Percentiles rank a stretch among this genome's conserved stretches.
phyloP scores from a whole-genome alignment of 2,888 invertebrate species.

The Leistus spinibarbis region DNA sequence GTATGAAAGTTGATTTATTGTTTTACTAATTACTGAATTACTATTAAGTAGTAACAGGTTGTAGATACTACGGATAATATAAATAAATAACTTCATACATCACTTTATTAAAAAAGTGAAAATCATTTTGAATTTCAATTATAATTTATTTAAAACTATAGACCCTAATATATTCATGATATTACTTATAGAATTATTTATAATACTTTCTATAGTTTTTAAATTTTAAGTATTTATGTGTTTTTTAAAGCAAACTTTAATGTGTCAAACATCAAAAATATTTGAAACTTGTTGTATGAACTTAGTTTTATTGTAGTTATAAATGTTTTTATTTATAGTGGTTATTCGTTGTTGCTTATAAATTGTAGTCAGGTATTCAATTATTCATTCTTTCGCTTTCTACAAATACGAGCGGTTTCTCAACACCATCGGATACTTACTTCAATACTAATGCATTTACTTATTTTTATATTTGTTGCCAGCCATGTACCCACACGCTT shows the following conservation, averaged over 20 bases:
- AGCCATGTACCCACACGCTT: background rate
- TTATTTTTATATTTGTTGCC: background rate
- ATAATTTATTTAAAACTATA: background rate
- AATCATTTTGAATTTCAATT: background rate
- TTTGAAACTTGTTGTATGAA: background rate
- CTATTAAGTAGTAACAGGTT: background rate
- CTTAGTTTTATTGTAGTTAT: background rate
- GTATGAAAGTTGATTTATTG: background rate
- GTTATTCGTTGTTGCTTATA: background rate
- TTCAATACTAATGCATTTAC: conserved; percentile 1
- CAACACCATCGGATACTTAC: conserved; percentile 35
- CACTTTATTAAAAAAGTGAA: background rate
- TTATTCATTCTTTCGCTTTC: conserved; percentile 48
- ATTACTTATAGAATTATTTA: no score
- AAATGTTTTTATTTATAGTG: conserved; percentile 4
- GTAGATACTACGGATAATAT: background rate
- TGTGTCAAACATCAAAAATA: background rate
- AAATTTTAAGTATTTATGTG: no score
- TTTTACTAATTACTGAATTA: background rate
- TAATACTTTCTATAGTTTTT: no score
- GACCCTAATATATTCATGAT: no score
- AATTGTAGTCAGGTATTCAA: conserved; percentile 42
- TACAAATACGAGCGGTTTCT: conserved; percentile 45
- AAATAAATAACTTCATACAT: background rate
- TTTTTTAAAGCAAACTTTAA: no score